Base-by-base conservation (phyloP, 1,140 invertebrate species). In the Sycophaga agraensis region DNA sequence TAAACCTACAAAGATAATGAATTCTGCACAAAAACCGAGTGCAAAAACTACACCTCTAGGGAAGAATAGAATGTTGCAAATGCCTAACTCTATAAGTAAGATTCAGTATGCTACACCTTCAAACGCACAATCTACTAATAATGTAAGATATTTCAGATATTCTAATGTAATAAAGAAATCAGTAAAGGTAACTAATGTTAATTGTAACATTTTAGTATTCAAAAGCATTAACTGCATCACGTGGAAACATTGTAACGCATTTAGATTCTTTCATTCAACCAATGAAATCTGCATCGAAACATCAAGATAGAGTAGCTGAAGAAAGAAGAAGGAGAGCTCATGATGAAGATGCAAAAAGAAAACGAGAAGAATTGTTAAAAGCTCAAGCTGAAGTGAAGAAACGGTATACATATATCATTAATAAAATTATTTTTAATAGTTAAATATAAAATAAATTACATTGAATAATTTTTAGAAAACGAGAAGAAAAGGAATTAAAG, bases 401-500 rank as follows among this genome's bases (percentile, higher is more conserved):
- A 64, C 82, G 71, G 78, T 80, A 69, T 19, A 17, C 54, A 59
- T 49, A 35, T n/a, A n/a, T n/a, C n/a, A n/a, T n/a, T n/a, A n/a
- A n/a, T n/a, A 24, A 62, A 35, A 22, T 31, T 40, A 39, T 31
- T 6, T 31, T 42, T 7, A 19, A 42, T 17, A 42, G n/a, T 19
- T 42, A 22, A 37, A 53, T 35, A 43, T 39, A 8, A 37, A 28
- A 21, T 17, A 31, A 55, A 31, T 43, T n/a, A 9, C 39, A 17
- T 53, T 46, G 2, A 39, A 51, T 43, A n/a, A 42, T 57, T 42
- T 57, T 50, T 17, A 79, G 83, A 55, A 83, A 82, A 66, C 75
- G 85, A 1, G 82, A 86, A 62, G 80, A 85, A 53, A 87, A 86
- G 57, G 84, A 87, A 70, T 62, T 79, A 14, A 84, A 83, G 59